These are phyloP conservation scores for Neoniphon sammara DNA, from an alignment of 2,797 vertebrate genomes.

Conservation along the genomic window DNA sequence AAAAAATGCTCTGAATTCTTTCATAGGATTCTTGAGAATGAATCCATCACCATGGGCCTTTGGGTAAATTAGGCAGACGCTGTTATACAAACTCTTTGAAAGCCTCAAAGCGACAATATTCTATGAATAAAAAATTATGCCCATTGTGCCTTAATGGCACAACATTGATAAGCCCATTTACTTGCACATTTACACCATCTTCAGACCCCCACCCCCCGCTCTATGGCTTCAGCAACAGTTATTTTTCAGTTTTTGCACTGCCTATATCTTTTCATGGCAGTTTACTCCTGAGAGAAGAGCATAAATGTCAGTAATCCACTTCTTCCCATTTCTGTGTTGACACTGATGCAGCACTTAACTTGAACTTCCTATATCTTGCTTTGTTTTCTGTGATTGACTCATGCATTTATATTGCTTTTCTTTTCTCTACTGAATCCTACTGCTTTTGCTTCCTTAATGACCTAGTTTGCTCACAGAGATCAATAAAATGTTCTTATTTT, in stretches of 20 bases:
- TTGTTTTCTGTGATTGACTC: too few species aligned
- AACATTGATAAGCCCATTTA: conserved; percentile 4
- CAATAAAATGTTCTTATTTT: too few species aligned
- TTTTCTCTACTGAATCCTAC: too few species aligned
- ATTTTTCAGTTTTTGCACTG: background rate
- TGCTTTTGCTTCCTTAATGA: too few species aligned
- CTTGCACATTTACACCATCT: conserved; percentile 9
- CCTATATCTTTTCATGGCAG: too few species aligned
- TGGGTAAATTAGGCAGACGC: conserved; percentile 9
- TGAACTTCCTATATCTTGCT: too few species aligned
- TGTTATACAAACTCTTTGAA: conserved; percentile 45
- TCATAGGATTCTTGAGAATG: conserved; percentile 32
- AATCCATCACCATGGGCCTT: conserved; percentile 29
- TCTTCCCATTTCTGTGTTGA: too few species aligned
- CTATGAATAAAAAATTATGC: conserved; percentile 16
- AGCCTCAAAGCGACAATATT: conserved; percentile 41
- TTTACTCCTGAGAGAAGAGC: too few species aligned
- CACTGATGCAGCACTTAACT: too few species aligned
- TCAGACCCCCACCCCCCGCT: conserved; percentile 1
- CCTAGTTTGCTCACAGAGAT: too few species aligned
- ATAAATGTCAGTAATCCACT: too few species aligned
- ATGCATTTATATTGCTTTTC: too few species aligned
- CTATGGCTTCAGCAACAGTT: background rate
- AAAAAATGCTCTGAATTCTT: conserved; percentile 4
- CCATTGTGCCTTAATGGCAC: conserved; percentile 20